Base-by-base conservation (phyloP, 64 coral and sea anemone genomes). In the Montipora efflorescens region DNA sequence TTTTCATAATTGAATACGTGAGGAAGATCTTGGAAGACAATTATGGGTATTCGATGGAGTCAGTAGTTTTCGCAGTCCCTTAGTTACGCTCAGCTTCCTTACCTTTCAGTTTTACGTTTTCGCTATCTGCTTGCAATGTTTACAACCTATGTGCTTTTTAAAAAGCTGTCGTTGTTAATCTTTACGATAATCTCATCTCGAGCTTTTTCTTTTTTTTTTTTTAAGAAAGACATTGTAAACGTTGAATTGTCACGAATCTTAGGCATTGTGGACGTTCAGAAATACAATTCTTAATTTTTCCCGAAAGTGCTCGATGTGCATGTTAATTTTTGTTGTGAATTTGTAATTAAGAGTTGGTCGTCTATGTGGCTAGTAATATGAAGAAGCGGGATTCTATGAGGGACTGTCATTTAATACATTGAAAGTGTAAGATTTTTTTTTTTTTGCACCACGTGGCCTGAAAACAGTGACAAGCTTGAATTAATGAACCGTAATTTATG, bases 401-500 rank as follows among this genome's bases (percentile, higher is more conserved):
- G 15, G 23, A 76, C 28, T 76, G 74, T 25, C 4, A 76, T 76
- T 78, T 50, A 76, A 59, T 28, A 28, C 21, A 15, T 57, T 22
- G 68, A 4, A 21, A 5, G 4, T 66, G 4, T 18, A 49, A 79
- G 36, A 82, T 36, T 0, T 28, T 50, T 49, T 51, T 48, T 45
- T 7, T 36, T 5, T n/a, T 28, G 59, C 36, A 59, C 82, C 66
- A 72, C 66, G 82, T 86, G 67, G 82, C 82, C 66, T 9, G 71
- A 46, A 59, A 72, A 71, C 45, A 50, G 43, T 68, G 82, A 19
- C 46, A 86, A 86, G 66, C 82, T 86, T 86, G 82, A 86, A 86
- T 86, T 47, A 86, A 86, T 86, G 68, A 86, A 48, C 7, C 48
- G 57, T 86, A 86, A 86, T 86, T 46, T 86, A 86, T 86, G 62